Evolutionary conservation across 2,888 invertebrate species (phyloP).

Genomic region (Quadriops clusia): DNA sequence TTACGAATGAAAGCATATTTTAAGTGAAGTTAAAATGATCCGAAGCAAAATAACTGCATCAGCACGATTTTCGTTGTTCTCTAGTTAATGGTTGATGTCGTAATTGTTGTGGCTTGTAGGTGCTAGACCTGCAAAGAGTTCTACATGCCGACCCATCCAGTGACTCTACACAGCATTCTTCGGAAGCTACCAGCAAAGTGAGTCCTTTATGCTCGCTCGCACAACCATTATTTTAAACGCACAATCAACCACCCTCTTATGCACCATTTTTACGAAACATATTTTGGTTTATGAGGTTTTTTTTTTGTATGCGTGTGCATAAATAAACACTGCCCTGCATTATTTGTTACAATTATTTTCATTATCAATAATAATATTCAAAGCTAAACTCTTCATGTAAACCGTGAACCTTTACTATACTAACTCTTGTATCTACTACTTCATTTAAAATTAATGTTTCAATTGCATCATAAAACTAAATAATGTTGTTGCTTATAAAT

Average conservation of each 20-base stretch:
- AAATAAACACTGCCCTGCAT: conserved; percentile 3
- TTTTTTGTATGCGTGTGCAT: conserved; percentile 7
- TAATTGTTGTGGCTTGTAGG: conserved; percentile 42
- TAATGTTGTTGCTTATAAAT: no score
- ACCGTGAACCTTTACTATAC: no score
- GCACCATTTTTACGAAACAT: conserved; percentile 7
- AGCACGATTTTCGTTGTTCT: neutral
- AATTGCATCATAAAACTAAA: no score
- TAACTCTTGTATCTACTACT: no score
- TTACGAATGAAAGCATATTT: no score
- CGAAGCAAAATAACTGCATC: no score
- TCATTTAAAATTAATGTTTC: no score
- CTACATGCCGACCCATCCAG: conserved; percentile 61
- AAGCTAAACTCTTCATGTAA: no score
- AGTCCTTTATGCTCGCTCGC: conserved; percentile 23
- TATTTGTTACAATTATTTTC: no score
- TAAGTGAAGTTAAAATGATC: no score
- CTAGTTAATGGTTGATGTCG: conserved; percentile 1
- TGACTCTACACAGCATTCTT: conserved; percentile 41
- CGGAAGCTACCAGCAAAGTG: conserved; percentile 39
- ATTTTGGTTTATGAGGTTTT: no score
- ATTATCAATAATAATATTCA: no score
- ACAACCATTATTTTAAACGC: neutral
- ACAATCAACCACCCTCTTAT: conserved; percentile 18
- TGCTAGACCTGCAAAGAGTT: conserved; percentile 69